A percentile compares a stretch with the other conserved stretches of the same genome.
Evolutionary conservation across 2,888 invertebrate species (phyloP).

Genomic region (Cosmia pyralina): DNA sequence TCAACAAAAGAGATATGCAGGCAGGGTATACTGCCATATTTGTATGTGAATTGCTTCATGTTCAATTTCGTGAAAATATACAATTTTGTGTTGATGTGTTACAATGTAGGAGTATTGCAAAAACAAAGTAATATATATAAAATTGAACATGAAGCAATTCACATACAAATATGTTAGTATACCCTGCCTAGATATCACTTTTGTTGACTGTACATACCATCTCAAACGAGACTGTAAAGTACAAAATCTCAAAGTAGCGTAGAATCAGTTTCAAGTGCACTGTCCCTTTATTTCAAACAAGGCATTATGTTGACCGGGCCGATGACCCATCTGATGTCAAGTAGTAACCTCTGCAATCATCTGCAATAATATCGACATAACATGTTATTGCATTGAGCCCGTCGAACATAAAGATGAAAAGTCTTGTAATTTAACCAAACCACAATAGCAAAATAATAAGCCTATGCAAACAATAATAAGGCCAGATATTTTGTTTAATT

Average conservation of each 20-base stretch:
- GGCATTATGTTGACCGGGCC: constrained; percentile 12
- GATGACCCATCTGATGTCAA: constrained; percentile 27
- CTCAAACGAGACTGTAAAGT: neutral
- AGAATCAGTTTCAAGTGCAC: neutral
- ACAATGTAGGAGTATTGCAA: no score
- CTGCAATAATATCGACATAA: constrained; percentile 22
- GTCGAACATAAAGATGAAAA: neutral
- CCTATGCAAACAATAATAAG: constrained; percentile 37
- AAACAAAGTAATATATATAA: no score
- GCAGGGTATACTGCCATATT: no score
- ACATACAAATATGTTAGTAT: no score
- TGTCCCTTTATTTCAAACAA: constrained; percentile 22
- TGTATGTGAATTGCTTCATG: no score
- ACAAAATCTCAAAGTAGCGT: neutral
- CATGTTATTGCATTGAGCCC: constrained; percentile 3
- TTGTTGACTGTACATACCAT: no score
- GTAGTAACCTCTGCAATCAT: constrained; percentile 19
- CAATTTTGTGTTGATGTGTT: no score
- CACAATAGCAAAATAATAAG: constrained; percentile 24
- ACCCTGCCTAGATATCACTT: no score
- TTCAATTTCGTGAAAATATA: no score
- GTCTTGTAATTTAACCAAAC: constrained; percentile 15
- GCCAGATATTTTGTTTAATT: constrained; percentile 56
- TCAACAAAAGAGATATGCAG: no score
- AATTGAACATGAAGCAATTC: no score